phyloP scores from a whole-genome alignment of 2,888 invertebrate genomes.

The Megalurothrips usitatus region DNA sequence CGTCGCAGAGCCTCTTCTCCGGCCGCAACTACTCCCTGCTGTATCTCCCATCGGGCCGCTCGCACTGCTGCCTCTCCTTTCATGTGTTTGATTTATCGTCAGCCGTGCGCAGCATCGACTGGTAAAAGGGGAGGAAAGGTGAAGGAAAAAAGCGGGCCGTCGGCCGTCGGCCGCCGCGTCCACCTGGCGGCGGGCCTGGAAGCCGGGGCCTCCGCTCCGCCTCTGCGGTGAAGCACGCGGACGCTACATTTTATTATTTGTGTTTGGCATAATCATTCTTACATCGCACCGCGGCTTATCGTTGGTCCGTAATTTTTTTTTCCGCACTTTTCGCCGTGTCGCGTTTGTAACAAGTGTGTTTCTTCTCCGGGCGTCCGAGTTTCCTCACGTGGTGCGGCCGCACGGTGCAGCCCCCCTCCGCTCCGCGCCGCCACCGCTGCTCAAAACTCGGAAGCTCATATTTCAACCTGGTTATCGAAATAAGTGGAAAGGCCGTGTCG shows the following conservation, averaged over 20 bases:
- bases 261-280: background rate
- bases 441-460: no score
- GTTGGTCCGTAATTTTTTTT: no score
- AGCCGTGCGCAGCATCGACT: background rate
- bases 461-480: slow-evolving; percentile 6
- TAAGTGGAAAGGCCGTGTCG: slow-evolving; percentile 3
- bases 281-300: no score
- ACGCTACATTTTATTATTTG: background rate
- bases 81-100: slow-evolving; percentile 15
- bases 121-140: background rate
- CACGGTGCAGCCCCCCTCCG: no score
- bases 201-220: background rate
- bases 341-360: no score
- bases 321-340: background rate
- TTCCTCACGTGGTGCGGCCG: no score
- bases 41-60: background rate
- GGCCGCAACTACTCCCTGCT: background rate
- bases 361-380: no score
- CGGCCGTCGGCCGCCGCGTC: background rate
- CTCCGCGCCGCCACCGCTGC: no score
- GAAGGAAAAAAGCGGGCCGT: background rate
- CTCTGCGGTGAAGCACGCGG: background rate
- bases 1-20: no score
- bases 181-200: background rate
- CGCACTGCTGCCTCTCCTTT: background rate